Evolutionary conservation across 2,113 vertebrate species (phyloP), one percentile per base, ranked within the genome.

Genomic region (Argyrosomus japonicus): DNA sequence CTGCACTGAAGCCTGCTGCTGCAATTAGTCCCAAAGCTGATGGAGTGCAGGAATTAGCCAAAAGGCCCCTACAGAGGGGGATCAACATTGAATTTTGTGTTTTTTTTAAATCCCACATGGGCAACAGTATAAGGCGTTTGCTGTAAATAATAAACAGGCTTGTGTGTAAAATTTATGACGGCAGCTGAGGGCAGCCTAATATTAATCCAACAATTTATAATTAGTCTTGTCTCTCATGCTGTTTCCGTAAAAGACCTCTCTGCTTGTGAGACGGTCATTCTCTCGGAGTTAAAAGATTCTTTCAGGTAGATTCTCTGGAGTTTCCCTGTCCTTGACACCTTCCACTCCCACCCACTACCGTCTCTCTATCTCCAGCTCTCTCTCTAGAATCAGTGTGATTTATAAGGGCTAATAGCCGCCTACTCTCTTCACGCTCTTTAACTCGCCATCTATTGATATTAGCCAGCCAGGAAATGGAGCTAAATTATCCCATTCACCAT

Each of bases 401-500:
- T 85, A 91, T 83, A 81, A 79, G 71, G 48, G 64, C 68, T 89
- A 87, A 91, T 83, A 77, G 82, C 77, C 27, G 3, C 77, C 85
- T 78, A 78, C 77, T 78, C 58, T 79, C 78, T 86, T 86, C 85
- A 89, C 45, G 76, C 87, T 91, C 86, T 86, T 90, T 91, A 90
- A 81, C 81, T 88, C 78, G 82, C 80, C 71, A 87, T 93, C 79
- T 87, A 87, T 86, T 89, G 85, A 87, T 86, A 85, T 87, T 85
- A 93, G 74, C 71, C 78, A 77, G 74, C 62, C 68, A 84, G 89
- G 83, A 90, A 94, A 88, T 92, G 9, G 85, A 90, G 76, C 88
- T 91, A 88, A 93, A 94, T 90, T 68, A 91, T 90, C 68, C 85
- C 84, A 87, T 87, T 89, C 86, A 88, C 60, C 10, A 40, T 40